phyloP scores from a whole-genome alignment of 2,888 invertebrate genomes.

The Aphelenchoides bicaudatus region DNA sequence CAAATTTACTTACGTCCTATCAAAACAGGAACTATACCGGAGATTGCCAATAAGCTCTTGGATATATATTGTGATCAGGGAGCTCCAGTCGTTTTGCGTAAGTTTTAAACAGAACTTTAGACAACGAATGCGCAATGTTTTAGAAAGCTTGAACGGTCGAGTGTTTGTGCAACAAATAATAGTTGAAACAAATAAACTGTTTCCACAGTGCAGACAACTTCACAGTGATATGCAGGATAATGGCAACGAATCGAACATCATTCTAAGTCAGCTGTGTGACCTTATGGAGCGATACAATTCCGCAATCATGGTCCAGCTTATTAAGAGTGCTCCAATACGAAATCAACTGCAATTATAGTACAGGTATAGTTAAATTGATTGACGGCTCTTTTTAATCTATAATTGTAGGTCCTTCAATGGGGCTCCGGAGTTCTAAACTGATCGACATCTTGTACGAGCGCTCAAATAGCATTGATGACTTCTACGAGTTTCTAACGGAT shows the following conservation, averaged over 20 bases:
- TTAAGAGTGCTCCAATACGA: constrained; percentile 24
- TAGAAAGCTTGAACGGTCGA: constrained; percentile 31
- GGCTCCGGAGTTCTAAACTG: constrained; percentile 29
- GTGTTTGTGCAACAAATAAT: constrained; percentile 30
- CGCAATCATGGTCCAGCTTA: constrained; percentile 29
- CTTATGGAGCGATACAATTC: constrained; percentile 26
- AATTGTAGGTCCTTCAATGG: constrained; percentile 22
- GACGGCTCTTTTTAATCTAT: constrained; percentile 3
- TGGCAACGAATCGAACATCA: constrained; percentile 17
- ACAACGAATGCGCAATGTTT: constrained; percentile 34
- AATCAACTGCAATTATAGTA: constrained; percentile 26
- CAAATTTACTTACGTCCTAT: constrained; percentile 32
- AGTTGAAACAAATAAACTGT: constrained; percentile 27
- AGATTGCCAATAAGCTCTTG: constrained; percentile 16
- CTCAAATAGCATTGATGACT: constrained; percentile 31
- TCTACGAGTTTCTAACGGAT: constrained; percentile 29
- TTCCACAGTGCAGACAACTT: constrained; percentile 30
- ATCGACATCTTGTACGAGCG: constrained; percentile 34
- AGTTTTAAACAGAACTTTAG: constrained; percentile 28
- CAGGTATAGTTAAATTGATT: constrained; percentile 25
- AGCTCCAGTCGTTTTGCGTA: neutral
- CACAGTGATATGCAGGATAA: constrained; percentile 16
- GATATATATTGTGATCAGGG: constrained; percentile 17
- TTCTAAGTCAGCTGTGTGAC: constrained; percentile 24
- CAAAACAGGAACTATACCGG: constrained; percentile 24